These are phyloP conservation scores for Zaprionus ornatus DNA, from an alignment of 1,140 invertebrate species.

Conservation along the genomic window DNA sequence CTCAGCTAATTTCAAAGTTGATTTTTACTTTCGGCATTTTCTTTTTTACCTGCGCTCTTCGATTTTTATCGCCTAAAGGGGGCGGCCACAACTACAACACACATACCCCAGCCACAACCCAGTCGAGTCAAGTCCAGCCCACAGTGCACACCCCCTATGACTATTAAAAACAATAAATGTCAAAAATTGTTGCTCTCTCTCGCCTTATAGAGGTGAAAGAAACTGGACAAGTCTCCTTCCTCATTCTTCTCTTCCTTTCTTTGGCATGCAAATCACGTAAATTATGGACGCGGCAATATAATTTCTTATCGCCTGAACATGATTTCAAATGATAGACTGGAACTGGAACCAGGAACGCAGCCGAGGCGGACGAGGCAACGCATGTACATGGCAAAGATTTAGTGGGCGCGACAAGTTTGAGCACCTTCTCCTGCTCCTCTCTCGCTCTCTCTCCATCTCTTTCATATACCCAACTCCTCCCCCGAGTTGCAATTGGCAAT, in stretches of 20 bases:
- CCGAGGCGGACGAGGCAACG: constrained; percentile 28
- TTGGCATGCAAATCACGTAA: constrained; percentile 77
- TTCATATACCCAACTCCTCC: neutral
- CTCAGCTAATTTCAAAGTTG: constrained; percentile 57
- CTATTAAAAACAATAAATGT: constrained; percentile 82
- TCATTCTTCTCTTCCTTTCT: constrained; percentile 37
- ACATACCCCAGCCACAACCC: no score
- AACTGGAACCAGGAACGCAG: constrained; percentile 12
- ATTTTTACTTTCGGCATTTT: constrained; percentile 21
- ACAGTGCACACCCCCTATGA: neutral
- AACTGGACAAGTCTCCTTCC: constrained; percentile 45
- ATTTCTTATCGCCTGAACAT: constrained; percentile 77
- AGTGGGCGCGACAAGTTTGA: constrained; percentile 76
- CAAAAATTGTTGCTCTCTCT: constrained; percentile 47
- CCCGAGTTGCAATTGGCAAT: constrained; percentile 58
- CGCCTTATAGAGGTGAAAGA: constrained; percentile 30
- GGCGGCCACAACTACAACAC: neutral
- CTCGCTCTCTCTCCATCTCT: neutral
- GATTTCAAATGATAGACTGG: constrained; percentile 80
- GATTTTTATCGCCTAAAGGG: constrained; percentile 58
- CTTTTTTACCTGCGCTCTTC: constrained; percentile 34
- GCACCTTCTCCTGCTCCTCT: constrained; percentile 6
- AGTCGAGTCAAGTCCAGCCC: no score
- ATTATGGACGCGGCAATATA: constrained; percentile 76
- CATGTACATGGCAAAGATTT: constrained; percentile 47